phyloP scores from a whole-genome alignment of 2,113 vertebrate genomes.

The Chionodraco myersi region DNA sequence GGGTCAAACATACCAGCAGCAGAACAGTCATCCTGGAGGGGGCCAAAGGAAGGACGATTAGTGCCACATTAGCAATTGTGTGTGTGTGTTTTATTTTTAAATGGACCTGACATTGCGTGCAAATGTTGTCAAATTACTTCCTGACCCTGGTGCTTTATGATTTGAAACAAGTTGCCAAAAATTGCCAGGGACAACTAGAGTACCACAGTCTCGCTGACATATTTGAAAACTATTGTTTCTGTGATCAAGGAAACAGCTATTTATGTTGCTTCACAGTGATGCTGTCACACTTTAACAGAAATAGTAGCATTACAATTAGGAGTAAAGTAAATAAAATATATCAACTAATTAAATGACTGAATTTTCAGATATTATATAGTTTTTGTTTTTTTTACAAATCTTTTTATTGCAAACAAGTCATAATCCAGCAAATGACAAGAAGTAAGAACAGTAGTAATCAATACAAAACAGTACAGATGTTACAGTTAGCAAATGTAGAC shows the following conservation, averaged over 20 bases:
- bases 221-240: neutral
- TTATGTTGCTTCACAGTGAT: neutral
- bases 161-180: neutral
- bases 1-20: conserved; percentile 91
- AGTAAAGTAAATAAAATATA: neutral
- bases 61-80: neutral
- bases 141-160: too few relatives aligned
- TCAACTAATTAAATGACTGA: neutral
- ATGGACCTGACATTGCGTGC: neutral
- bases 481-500: too few relatives aligned
- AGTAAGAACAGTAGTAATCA: too few relatives aligned
- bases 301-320: neutral
- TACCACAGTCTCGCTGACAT: neutral
- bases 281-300: neutral
- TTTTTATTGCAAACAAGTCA: too few relatives aligned
- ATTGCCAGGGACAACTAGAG: too few relatives aligned
- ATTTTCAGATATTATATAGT: neutral
- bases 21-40: conserved; percentile 89
- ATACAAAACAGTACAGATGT: too few relatives aligned
- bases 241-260: neutral
- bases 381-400: too few relatives aligned
- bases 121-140: neutral
- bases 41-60: conserved; percentile 30
- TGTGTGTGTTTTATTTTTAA: conserved; percentile 19
- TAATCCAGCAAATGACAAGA: too few relatives aligned